Evolutionary conservation across 2,113 vertebrate genomes (phyloP).

Genomic region (Pedionomus torquatus): DNA sequence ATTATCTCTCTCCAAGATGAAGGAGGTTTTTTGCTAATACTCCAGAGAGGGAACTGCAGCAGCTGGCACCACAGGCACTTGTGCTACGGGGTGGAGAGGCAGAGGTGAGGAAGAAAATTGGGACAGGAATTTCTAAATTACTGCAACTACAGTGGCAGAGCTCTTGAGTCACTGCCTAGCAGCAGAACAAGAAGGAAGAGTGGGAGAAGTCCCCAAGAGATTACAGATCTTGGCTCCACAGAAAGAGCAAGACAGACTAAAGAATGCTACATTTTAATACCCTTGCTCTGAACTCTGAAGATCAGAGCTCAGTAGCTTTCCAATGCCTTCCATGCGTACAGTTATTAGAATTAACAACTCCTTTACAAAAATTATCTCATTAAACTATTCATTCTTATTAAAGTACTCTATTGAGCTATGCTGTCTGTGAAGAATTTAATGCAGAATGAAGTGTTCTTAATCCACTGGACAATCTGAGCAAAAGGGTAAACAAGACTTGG

Average conservation of each 20-base stretch:
- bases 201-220: not conserved
- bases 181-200: constrained; percentile 9
- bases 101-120: not conserved
- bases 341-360: not conserved
- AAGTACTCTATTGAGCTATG: not conserved
- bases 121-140: not conserved
- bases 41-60: not conserved
- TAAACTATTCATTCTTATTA: not conserved
- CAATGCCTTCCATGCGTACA: not conserved
- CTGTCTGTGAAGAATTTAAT: not conserved
- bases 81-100: not conserved
- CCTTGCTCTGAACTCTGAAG: not conserved
- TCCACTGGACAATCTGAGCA: not conserved
- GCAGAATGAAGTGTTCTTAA: not conserved
- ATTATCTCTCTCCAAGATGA: not conserved
- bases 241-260: not conserved
- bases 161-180: not conserved
- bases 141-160: not conserved
- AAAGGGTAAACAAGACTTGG: not conserved
- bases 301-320: not conserved
- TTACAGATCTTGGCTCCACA: not conserved
- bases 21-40: not conserved
- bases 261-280: not conserved
- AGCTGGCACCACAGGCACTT: not conserved
- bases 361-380: not conserved